Evolutionary conservation across 2,888 invertebrate species (phyloP).

Genomic region (Ceraclea dissimilis): DNA sequence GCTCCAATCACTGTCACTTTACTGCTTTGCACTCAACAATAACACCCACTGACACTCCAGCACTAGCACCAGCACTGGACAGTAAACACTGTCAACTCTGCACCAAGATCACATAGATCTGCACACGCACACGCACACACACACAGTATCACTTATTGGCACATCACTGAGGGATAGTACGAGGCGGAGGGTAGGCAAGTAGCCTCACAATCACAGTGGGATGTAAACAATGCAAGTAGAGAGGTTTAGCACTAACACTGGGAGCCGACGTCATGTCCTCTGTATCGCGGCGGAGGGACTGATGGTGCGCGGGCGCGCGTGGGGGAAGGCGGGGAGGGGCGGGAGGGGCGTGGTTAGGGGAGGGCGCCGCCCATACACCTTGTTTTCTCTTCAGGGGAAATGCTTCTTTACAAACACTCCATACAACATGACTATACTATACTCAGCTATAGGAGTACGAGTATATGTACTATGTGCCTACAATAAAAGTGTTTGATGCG

Average conservation of each 20-base stretch:
- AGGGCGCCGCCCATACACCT: not conserved
- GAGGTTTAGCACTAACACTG: not conserved
- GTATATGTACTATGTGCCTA: too few relatives aligned
- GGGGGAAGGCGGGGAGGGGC: conserved; percentile 11
- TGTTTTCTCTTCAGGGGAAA: too few relatives aligned
- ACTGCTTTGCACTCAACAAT: conserved; percentile 20
- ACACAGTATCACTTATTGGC: not conserved
- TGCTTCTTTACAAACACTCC: too few relatives aligned
- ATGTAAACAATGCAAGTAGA: too few relatives aligned
- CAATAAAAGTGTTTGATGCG: too few relatives aligned
- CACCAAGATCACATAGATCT: too few relatives aligned
- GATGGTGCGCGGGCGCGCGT: conserved; percentile 13
- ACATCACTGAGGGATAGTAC: not conserved
- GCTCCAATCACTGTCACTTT: conserved; percentile 14
- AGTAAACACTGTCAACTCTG: conserved; percentile 1
- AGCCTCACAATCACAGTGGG: too few relatives aligned
- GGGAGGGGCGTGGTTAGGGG: not conserved
- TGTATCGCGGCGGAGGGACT: conserved; percentile 10
- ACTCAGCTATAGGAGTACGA: too few relatives aligned
- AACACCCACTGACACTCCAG: conserved; percentile 7
- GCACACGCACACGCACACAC: too few relatives aligned
- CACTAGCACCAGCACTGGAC: conserved; percentile 4
- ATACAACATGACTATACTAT: too few relatives aligned
- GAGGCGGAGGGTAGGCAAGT: too few relatives aligned
- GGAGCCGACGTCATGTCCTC: not conserved